A percentile compares a stretch with the other conserved stretches of the same genome.
Evolutionary conservation across 2,888 invertebrate species (phyloP).

Genomic region (Drosophila greeni): DNA sequence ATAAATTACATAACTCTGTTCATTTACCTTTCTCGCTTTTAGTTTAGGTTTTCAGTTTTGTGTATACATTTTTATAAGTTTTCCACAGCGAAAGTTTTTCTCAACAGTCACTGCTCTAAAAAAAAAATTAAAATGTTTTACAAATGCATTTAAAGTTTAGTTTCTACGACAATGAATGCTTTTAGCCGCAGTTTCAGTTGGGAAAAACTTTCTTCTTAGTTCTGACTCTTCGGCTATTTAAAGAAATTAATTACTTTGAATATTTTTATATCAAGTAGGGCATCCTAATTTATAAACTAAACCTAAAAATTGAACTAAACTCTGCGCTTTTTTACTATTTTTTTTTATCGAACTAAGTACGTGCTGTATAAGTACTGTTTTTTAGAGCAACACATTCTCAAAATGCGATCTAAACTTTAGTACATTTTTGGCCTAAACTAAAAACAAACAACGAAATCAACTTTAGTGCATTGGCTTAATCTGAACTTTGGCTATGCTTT

Average conservation of each 20-base stretch:
- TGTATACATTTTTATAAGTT: slow-evolving; percentile 42
- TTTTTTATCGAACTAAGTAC: slow-evolving; percentile 39
- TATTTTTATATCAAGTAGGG: too few species aligned
- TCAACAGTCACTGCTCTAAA: slow-evolving; percentile 10
- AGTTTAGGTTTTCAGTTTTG: slow-evolving; percentile 27
- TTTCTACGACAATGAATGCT: slow-evolving; percentile 10
- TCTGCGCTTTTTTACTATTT: slow-evolving; percentile 22
- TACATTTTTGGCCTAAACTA: slow-evolving; percentile 60
- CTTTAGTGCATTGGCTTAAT: slow-evolving; percentile 41
- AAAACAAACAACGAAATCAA: slow-evolving; percentile 46
- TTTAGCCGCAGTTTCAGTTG: slow-evolving; percentile 18
- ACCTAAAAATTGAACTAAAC: slow-evolving; percentile 65
- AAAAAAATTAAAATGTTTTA: slow-evolving; percentile 2
- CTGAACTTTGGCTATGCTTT: slow-evolving; percentile 64
- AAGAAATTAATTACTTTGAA: slow-evolving; percentile 33
- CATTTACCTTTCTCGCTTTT: slow-evolving; percentile 41
- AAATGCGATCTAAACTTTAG: slow-evolving; percentile 30
- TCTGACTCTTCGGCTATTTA: slow-evolving; percentile 31
- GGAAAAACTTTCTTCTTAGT: slow-evolving; percentile 13
- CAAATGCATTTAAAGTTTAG: slow-evolving; percentile 14
- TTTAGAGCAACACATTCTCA: slow-evolving; percentile 41
- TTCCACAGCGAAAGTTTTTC: slow-evolving; percentile 16
- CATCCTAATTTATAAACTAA: slow-evolving; percentile 37
- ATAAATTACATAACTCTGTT: slow-evolving; percentile 69
- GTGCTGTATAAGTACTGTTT: slow-evolving; percentile 42